Conservation (phyloP, 2,888 invertebrate genomes). For the Endotricha flammealis region DNA sequence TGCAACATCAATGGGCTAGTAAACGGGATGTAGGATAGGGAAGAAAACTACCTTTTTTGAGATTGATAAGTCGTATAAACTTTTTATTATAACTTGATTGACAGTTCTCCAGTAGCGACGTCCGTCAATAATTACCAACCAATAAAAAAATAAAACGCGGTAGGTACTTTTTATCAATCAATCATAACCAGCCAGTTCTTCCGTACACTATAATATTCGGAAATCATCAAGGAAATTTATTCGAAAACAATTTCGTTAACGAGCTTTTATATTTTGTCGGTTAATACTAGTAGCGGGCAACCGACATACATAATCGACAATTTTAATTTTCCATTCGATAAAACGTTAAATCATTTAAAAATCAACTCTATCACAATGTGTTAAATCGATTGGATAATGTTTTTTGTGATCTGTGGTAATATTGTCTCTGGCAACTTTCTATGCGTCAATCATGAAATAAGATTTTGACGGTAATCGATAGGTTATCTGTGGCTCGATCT, state of each 20-base stretch:
- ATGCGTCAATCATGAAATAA: constrained; percentile 51
- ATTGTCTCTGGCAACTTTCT: constrained; percentile 40
- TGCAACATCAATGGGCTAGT: no score
- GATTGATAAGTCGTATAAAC: no score
- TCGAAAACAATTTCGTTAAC: constrained; percentile 57
- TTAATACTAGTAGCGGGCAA: constrained; percentile 54
- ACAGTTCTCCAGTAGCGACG: constrained; percentile 2
- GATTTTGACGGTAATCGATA: constrained; percentile 55
- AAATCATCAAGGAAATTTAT: constrained; percentile 38
- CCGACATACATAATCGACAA: constrained; percentile 25
- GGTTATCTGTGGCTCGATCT: constrained; percentile 58
- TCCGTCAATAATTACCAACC: constrained; percentile 17
- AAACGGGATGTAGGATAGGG: no score
- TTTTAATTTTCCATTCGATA: constrained; percentile 15
- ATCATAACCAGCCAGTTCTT: constrained; percentile 33
- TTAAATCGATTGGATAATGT: constrained; percentile 15
- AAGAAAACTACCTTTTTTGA: no score
- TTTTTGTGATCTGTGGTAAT: constrained; percentile 2
- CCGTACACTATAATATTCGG: constrained; percentile 30
- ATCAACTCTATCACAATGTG: constrained; percentile 28
- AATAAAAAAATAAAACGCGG: constrained; percentile 22
- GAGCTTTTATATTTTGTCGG: constrained; percentile 43
- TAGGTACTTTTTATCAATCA: constrained; percentile 30
- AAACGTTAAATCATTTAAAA: constrained; percentile 20
- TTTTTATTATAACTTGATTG: constrained; percentile 2